Evolutionary conservation across 2,888 invertebrate genomes (phyloP).

Genomic region (Perdita meconis): DNA sequence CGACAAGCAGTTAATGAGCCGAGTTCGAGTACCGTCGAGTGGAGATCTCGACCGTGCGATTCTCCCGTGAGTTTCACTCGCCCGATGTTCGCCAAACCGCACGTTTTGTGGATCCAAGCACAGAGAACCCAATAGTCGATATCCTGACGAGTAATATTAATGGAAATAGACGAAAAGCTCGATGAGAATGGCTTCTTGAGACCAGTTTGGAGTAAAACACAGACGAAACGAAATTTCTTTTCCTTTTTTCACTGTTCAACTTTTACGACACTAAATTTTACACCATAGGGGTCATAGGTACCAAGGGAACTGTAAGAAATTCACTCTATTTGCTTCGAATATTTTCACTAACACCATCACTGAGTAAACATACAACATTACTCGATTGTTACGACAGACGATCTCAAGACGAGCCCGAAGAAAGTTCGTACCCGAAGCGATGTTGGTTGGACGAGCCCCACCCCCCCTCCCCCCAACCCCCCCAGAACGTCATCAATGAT

Average conservation of each 20-base stretch:
- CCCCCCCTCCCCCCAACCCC: constrained; percentile 41
- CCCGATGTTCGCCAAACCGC: neutral
- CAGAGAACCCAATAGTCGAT: too few species aligned
- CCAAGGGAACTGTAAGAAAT: too few species aligned
- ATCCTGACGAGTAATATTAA: too few species aligned
- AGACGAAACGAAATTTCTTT: too few species aligned
- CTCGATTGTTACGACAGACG: neutral
- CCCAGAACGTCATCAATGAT: constrained; percentile 11
- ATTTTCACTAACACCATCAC: neutral
- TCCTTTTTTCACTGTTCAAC: too few species aligned
- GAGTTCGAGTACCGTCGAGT: constrained; percentile 15
- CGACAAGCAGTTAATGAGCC: constrained; percentile 42
- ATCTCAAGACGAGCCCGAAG: neutral
- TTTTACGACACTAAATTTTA: too few species aligned
- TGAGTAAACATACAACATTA: neutral
- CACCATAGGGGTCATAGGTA: too few species aligned
- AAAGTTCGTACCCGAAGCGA: neutral
- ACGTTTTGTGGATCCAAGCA: too few species aligned
- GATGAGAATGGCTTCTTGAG: too few species aligned
- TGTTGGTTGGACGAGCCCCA: neutral
- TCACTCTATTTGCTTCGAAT: too few species aligned
- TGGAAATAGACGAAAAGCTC: too few species aligned
- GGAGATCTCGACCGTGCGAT: neutral
- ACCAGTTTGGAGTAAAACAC: too few species aligned
- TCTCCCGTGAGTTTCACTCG: neutral